Evolutionary conservation across 2,113 vertebrate genomes (phyloP), one percentile per base, ranked within the genome.

Genomic region (Hiodon alosoides): DNA sequence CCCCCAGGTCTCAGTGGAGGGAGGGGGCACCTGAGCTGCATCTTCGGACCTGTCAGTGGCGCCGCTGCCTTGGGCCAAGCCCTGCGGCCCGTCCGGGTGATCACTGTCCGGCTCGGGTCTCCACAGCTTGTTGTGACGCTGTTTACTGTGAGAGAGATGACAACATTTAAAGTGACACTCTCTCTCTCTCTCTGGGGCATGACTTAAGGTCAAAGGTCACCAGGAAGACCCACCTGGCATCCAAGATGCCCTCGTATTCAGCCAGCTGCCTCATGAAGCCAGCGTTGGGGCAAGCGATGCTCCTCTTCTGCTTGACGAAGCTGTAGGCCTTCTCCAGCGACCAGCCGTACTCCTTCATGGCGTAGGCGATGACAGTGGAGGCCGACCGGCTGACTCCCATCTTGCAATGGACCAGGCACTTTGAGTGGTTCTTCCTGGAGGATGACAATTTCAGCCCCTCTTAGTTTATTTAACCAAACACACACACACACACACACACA

Each of bases 361-460:
- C 97, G 0, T 98, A 99, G 0, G 97, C 97, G 0, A 99, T 97
- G n/a, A 99, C 97, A 0, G 97, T 98, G 11, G 97, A 98, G 0
- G 96, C 97, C 0, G 97, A 99, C 0, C 97, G 93, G 79, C 97
- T 98, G 72, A 98, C 96, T 0, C 97, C 97, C 97, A 98, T 98
- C 77, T 98, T 98, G 88, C 97, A 99, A 81, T 99, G 97, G 69
- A 99, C 97, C 90, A 99, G 92, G 87, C 97, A 99, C 85, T 98
- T 98, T 77, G 97, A 98, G 67, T 86, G 94, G 83, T 95, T 98
- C 84, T 92, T 96, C 88, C 97, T 99, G 77, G 57, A 7, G 31
- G 47, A 55, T 59, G 55, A 71, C 31, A 31, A 31, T 31, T 31
- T 31, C 31, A 31, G 31, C n/a, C n/a, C n/a, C n/a, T n/a, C n/a